These are phyloP conservation scores for Hylomyscus alleni DNA, from an alignment of 2,797 vertebrate species.

Conservation along the genomic window DNA sequence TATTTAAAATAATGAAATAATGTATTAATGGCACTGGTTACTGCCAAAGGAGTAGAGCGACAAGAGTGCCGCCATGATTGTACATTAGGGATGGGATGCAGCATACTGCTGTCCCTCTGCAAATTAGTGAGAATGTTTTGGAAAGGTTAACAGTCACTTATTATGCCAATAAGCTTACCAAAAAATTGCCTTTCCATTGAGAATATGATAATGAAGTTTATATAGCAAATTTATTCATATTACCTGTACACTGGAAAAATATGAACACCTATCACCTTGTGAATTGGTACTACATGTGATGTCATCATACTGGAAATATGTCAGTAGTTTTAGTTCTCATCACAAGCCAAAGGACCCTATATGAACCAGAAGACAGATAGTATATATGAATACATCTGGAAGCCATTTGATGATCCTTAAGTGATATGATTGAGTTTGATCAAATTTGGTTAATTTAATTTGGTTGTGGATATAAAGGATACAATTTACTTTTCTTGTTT, in stretches of 20 bases:
- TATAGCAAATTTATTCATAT: not conserved
- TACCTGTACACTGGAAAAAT: not conserved
- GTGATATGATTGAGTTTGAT: not conserved
- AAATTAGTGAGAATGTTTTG: not conserved
- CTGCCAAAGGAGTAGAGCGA: not conserved
- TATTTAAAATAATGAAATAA: too few species aligned
- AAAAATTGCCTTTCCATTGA: not conserved
- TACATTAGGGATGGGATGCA: not conserved
- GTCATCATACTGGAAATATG: not conserved
- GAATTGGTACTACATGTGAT: not conserved
- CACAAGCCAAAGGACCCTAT: not conserved
- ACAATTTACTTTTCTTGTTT: not conserved
- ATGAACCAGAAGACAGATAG: not conserved
- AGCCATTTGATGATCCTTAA: not conserved
- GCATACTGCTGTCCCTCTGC: not conserved
- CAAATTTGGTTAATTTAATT: not conserved
- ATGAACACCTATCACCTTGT: not conserved
- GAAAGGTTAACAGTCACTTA: not conserved
- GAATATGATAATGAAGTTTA: not conserved
- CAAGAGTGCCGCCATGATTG: too few species aligned
- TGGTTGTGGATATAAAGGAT: too few species aligned
- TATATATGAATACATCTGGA: not conserved
- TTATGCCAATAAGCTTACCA: not conserved
- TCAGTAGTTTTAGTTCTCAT: not conserved
- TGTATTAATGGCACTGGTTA: accelerated